A percentile compares a stretch with the other conserved stretches of the same genome.
Conservation (phyloP, 2,113 vertebrate species). For the Anguilla rostrata region DNA sequence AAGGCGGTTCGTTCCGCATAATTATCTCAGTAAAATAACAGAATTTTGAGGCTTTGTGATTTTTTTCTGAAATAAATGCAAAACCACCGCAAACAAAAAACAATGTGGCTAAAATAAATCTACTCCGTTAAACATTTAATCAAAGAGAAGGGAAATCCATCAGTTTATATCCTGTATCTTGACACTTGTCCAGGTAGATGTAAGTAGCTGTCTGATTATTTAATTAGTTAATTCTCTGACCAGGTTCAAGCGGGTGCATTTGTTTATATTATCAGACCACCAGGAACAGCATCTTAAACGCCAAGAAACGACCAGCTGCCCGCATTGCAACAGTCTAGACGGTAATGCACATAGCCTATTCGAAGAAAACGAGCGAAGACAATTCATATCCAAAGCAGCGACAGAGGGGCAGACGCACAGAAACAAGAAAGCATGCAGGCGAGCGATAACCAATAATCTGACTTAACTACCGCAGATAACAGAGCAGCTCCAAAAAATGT, state of each 20-base stretch:
- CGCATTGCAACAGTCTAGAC: neutral
- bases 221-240: conserved; percentile 25
- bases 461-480: neutral
- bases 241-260: neutral
- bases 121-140: conserved; percentile 38
- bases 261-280: neutral
- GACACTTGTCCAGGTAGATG: conserved; percentile 23
- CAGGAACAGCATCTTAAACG: neutral
- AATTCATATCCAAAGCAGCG: neutral
- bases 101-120: conserved; percentile 28
- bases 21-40: neutral
- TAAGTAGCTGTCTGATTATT: conserved; percentile 22
- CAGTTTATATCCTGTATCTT: neutral
- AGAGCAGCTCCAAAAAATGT: neutral
- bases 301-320: neutral
- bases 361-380: neutral
- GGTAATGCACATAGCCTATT: neutral
- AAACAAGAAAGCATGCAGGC: neutral
- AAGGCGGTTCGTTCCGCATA: neutral
- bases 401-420: neutral
- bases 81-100: neutral
- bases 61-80: neutral
- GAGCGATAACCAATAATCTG: neutral
- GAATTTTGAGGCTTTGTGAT: neutral
- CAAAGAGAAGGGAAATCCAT: neutral